Evolutionary conservation across 2,797 vertebrate species (phyloP), one percentile per base, ranked within the genome.

Genomic region (Picus viridis): DNA sequence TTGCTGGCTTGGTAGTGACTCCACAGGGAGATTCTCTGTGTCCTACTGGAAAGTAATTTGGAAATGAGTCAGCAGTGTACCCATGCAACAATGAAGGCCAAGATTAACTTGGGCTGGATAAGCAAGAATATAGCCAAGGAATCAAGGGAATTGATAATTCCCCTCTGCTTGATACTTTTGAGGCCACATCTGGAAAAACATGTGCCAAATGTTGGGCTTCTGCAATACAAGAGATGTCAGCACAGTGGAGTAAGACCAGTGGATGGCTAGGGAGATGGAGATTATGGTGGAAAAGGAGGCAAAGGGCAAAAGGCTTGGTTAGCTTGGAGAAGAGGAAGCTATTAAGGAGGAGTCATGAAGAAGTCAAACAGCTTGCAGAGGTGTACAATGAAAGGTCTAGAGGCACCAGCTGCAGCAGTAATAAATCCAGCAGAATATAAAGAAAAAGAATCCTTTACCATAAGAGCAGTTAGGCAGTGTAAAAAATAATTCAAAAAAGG

Each of bases 361-460:
- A 72, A 76, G 43, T 62, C 30, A 39, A 7, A 58, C 8, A 67
- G 16, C 68, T 67, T 72, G 12, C 32, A 82, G 53, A 83, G 53
- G 23, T 47, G 45, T 41, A 20, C 59, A 74, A 32, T 7, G 9
- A 78, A 83, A 88, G 23, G 47, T 88, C 67, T 69, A 16, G 73
- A 89, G 69, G 62, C 85, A 90, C 39, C 77, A 86, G 51, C 24
- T 95, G 90, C 86, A 90, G 63, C 93, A 92, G 64, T 70, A 91
- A 65, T 56, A 78, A 71, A 34, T 62, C 34, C 63, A 72, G 9
- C 54, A 85, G 69, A 29, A 62, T 81, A 24, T 65, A 83, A 86
- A 75, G 67, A n/a, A 68, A 65, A 85, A 41, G 61, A 87, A 81
- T 59, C 56, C n/a, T 81, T 83, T 43, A 74, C 16, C 34, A 6